phyloP scores from a whole-genome alignment of 2,888 invertebrate species.

The Erpobdella octoculata region DNA sequence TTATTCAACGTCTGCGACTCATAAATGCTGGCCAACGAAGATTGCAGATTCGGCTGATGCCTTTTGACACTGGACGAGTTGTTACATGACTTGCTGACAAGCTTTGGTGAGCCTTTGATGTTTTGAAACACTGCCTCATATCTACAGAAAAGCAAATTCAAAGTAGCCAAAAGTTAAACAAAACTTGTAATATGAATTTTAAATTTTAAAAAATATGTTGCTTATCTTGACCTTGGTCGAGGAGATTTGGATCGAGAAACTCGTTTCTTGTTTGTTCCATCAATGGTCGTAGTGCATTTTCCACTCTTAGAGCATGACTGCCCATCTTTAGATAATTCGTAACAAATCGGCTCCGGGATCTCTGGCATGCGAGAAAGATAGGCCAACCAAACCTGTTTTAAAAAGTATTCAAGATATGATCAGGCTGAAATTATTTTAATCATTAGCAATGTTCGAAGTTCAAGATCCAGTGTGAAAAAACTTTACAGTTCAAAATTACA shows the following conservation, averaged over 20 bases:
- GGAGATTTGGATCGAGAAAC: constrained; percentile 7
- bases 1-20: not conserved
- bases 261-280: not conserved
- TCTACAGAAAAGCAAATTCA: not conserved
- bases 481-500: not conserved
- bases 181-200: not conserved
- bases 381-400: constrained; percentile 13
- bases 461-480: not conserved
- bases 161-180: not conserved
- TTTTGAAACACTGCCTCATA: constrained; percentile 12
- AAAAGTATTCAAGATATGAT: not conserved
- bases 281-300: not conserved
- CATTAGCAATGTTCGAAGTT: not conserved
- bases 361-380: constrained; percentile 21
- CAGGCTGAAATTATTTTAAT: not conserved
- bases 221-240: not conserved
- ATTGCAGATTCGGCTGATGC: not conserved
- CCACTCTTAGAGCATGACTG: constrained; percentile 3
- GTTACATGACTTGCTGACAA: constrained; percentile 14
- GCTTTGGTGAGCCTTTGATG: constrained; percentile 7
- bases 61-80: not conserved
- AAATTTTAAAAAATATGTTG: not conserved
- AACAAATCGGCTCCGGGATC: constrained; percentile 23
- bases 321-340: not conserved
- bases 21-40: not conserved